Evolutionary conservation across 2,888 invertebrate genomes (phyloP).

Genomic region (Synanthedon formicaeformis): DNA sequence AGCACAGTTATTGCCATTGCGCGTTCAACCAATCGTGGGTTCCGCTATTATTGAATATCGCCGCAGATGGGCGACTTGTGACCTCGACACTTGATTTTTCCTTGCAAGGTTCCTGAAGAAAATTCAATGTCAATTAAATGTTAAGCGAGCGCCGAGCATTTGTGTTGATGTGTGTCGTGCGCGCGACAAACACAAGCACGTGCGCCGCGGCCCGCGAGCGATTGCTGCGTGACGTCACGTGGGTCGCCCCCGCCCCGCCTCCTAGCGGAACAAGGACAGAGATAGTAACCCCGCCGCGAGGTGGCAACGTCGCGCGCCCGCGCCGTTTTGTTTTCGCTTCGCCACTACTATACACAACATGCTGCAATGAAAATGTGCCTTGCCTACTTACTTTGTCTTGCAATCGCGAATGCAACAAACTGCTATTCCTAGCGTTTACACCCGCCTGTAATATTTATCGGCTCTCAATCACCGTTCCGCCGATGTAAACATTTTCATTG

Average conservation of each 20-base stretch:
- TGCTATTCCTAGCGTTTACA: constrained; percentile 47
- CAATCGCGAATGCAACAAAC: constrained; percentile 55
- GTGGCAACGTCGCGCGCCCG: constrained; percentile 49
- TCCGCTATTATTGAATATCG: constrained; percentile 7
- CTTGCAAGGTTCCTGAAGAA: constrained; percentile 15
- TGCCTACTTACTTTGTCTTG: constrained; percentile 43
- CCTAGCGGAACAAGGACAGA: constrained; percentile 35
- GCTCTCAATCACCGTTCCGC: constrained; percentile 23
- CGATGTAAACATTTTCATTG: constrained; percentile 33
- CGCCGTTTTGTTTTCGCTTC: constrained; percentile 59
- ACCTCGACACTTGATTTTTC: constrained; percentile 5
- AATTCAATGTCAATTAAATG: constrained; percentile 40
- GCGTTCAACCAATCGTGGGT: neutral
- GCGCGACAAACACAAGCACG: constrained; percentile 66
- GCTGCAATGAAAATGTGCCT: too few relatives aligned
- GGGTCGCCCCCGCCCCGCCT: constrained; percentile 50
- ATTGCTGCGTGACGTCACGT: constrained; percentile 40
- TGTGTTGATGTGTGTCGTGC: constrained; percentile 37
- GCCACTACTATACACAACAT: constrained; percentile 11
- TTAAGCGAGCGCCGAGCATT: constrained; percentile 25
- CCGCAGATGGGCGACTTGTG: constrained; percentile 3
- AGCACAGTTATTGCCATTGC: neutral
- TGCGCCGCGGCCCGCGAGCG: constrained; percentile 38
- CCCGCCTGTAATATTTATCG: constrained; percentile 40
- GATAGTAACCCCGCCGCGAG: constrained; percentile 18